Percentiles rank a stretch among this genome's conserved stretches.
phyloP scores from a whole-genome alignment of 2,797 vertebrate genomes.

The Australoheros facetus region DNA sequence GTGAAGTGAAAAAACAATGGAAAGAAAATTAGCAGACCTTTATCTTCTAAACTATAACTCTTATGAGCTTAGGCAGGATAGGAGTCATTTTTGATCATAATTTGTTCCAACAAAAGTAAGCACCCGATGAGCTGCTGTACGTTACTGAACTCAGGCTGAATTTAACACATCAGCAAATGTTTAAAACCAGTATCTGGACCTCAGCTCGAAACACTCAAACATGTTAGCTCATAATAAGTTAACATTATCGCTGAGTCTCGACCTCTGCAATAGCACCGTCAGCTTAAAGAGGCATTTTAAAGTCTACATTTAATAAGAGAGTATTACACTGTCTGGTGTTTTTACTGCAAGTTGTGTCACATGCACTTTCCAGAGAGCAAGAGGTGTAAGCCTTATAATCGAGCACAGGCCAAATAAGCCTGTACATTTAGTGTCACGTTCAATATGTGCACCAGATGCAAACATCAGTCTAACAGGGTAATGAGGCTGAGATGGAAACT shows the following conservation, averaged over 20 bases:
- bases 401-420: conserved; percentile 30
- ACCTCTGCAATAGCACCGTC: conserved; percentile 47
- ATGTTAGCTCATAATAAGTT: conserved; percentile 41
- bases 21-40: conserved; percentile 11
- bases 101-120: conserved; percentile 22
- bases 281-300: conserved; percentile 49
- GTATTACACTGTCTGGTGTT: conserved; percentile 54
- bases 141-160: conserved; percentile 1
- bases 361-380: conserved; percentile 47
- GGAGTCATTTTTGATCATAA: conserved; percentile 9
- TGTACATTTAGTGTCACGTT: conserved; percentile 15
- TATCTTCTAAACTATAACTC: conserved; percentile 37
- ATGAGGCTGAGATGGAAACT: conserved; percentile 53
- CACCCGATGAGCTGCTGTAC: conserved; percentile 24
- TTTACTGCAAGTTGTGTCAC: conserved; percentile 52
- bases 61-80: background rate
- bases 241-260: conserved; percentile 34
- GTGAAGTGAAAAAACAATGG: conserved; percentile 37
- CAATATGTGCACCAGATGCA: conserved; percentile 57
- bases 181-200: conserved; percentile 15
- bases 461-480: conserved; percentile 33
- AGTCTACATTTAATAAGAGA: conserved; percentile 59
- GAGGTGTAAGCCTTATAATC: conserved; percentile 24
- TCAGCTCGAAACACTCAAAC: conserved; percentile 24
- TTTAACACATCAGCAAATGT: conserved; percentile 4